Conservation (phyloP, 2,797 vertebrate species). For the Psittacula echo region DNA sequence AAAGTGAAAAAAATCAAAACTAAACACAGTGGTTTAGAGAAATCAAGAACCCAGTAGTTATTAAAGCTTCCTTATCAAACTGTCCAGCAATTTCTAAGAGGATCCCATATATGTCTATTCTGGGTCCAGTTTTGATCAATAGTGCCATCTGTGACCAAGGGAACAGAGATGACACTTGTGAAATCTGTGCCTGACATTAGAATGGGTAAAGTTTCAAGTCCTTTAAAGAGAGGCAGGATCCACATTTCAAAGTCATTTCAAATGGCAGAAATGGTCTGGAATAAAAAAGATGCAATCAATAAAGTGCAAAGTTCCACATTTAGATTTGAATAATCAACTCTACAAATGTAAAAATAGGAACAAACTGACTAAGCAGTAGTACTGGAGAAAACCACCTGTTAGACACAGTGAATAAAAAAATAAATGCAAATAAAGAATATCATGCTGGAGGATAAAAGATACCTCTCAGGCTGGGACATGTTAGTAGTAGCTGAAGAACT, state of each 20-base stretch:
- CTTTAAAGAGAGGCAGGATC: background rate
- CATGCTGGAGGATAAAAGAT: background rate
- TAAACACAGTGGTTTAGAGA: background rate
- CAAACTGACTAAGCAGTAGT: background rate
- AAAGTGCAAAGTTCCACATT: background rate
- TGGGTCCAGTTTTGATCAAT: background rate
- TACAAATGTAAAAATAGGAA: constrained; percentile 7
- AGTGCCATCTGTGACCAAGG: background rate
- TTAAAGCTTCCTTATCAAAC: background rate
- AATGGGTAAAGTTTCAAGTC: background rate
- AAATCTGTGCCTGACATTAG: background rate
- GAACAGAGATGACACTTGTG: background rate
- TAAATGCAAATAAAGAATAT: background rate
- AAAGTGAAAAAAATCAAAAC: background rate
- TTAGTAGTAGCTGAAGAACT: background rate
- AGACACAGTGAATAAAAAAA: background rate
- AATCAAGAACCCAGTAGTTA: background rate
- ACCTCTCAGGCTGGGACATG: background rate
- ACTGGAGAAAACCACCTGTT: background rate
- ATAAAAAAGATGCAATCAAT: background rate
- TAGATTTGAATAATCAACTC: background rate
- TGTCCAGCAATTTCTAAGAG: background rate
- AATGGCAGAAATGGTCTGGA: background rate
- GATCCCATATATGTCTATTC: background rate
- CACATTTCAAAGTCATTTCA: background rate